Base-by-base conservation (phyloP, 2,888 invertebrate genomes). In the Sarcophaga rosellei region DNA sequence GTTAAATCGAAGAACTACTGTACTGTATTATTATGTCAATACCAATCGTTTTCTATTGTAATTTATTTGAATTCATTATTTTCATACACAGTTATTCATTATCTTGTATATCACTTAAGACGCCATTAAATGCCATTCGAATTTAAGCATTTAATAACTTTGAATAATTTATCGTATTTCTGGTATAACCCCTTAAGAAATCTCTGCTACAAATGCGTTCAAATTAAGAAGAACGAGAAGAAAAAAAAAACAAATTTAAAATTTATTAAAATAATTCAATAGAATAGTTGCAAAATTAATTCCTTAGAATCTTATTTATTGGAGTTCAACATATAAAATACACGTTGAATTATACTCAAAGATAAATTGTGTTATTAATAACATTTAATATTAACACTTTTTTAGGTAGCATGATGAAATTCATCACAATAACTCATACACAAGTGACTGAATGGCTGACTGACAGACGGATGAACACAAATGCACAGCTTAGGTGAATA, bases 191-290 rank as follows among this genome's bases (percentile, higher is more conserved):
- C 21, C 10, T 23, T 17, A 35, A 20, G 20, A 72, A 6, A 61
- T 21, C 4, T 57, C n/a, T 10, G 21, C 57, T 17, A 15, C 15
- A 57, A 35, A 35, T 35, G 35, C 10, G 1, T 35, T 35, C 25
- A 70, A 62, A n/a, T 15, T 63, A 75, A 57, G 69, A 23, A 69
- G 45, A 74, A 61, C 35, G 63, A 63, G 62, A 15, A 74, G 23
- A 35, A 45, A 21, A 62, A 62, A 15, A 17, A 62, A 3, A 21
- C n/a, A 59, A 44, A 73, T 8, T 44, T 25, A n/a, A 65, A 53
- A 62, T 74, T 66, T 70, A 72, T 81, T 66, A 63, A 79, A 77
- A 73, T 85, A 81, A 81, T 81, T 78, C 66, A 75, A 75, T 70
- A 65, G 57, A 12, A 44, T n/a, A 57, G 45, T 57, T 75, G 57